Percentiles rank a stretch among this genome's conserved stretches.
Evolutionary conservation across 2,797 vertebrate genomes (phyloP).

Genomic region (Numenius phaeopus): DNA sequence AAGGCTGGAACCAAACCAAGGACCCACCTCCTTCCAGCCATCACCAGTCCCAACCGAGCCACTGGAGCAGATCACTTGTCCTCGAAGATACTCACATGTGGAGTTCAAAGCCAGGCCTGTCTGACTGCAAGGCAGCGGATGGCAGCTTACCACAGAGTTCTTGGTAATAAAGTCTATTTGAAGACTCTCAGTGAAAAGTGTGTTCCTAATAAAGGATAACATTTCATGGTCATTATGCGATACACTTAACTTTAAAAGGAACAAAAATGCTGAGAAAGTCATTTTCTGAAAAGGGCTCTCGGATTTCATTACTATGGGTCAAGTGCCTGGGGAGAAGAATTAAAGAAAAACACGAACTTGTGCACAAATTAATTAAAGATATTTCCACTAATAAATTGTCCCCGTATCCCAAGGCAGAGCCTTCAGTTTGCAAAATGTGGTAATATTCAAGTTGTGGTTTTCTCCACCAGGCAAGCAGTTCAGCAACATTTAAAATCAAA

Average conservation of each 20-base stretch:
- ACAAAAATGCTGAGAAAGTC: slow-evolving; percentile 82
- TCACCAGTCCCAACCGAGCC: neutral
- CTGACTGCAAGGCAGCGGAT: slow-evolving; percentile 32
- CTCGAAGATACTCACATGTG: neutral
- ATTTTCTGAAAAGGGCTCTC: slow-evolving; percentile 81
- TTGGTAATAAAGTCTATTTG: slow-evolving; percentile 75
- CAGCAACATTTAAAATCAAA: slow-evolving; percentile 77
- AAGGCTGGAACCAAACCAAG: neutral
- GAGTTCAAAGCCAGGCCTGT: slow-evolving; percentile 58
- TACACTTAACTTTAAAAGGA: slow-evolving; percentile 82
- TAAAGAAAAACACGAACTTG: slow-evolving; percentile 83
- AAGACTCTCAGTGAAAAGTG: slow-evolving; percentile 80
- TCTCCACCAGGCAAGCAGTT: slow-evolving; percentile 61
- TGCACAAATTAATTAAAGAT: slow-evolving; percentile 85
- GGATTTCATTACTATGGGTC: slow-evolving; percentile 81
- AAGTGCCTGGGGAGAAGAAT: slow-evolving; percentile 83
- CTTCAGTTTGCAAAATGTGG: slow-evolving; percentile 76
- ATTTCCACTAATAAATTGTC: slow-evolving; percentile 84
- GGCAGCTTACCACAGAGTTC: slow-evolving; percentile 69
- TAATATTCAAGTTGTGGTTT: slow-evolving; percentile 80
- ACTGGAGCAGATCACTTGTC: neutral
- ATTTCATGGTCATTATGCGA: slow-evolving; percentile 83
- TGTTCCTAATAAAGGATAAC: slow-evolving; percentile 83
- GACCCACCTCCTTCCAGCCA: neutral
- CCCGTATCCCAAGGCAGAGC: slow-evolving; percentile 79